phyloP scores from a whole-genome alignment of 1,140 invertebrate genomes.

The Carposina sasakii region DNA sequence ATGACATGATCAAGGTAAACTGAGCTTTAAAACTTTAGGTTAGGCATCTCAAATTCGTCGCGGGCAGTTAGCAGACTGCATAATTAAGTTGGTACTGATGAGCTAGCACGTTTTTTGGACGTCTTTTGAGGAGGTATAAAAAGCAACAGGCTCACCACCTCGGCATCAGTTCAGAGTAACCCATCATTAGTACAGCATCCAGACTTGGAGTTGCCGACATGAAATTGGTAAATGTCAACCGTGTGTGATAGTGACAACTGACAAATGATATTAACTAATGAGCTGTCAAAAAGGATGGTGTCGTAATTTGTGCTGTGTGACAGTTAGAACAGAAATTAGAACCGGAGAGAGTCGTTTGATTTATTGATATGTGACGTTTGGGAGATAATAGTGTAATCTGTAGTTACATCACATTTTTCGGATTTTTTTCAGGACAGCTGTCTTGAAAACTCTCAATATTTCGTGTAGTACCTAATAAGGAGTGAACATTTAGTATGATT shows the following conservation, averaged over 20 bases:
- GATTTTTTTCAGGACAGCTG: too few species aligned
- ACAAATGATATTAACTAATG: not conserved
- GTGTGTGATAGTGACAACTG: not conserved
- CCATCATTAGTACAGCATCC: conserved; percentile 34
- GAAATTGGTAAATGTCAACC: conserved; percentile 48
- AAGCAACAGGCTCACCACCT: conserved; percentile 37
- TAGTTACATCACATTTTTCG: too few species aligned
- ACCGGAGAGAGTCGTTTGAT: too few species aligned
- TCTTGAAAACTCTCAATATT: too few species aligned
- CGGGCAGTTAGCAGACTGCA: conserved; percentile 8
- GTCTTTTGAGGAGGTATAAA: conserved; percentile 58
- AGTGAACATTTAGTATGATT: too few species aligned
- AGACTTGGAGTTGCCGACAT: conserved; percentile 26
- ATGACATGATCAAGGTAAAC: not conserved
- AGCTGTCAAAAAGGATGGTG: not conserved
- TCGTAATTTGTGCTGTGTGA: not conserved
- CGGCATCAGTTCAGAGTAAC: conserved; percentile 41
- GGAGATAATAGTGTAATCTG: too few species aligned
- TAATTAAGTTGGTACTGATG: conserved; percentile 25
- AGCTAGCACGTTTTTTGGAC: conserved; percentile 55
- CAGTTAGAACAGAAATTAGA: too few species aligned
- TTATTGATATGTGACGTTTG: too few species aligned
- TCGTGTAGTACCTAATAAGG: too few species aligned
- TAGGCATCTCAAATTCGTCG: not conserved
- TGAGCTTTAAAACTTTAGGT: not conserved